Conservation (phyloP, 2,797 vertebrate genomes). For the Epinephelus malabaricus region DNA sequence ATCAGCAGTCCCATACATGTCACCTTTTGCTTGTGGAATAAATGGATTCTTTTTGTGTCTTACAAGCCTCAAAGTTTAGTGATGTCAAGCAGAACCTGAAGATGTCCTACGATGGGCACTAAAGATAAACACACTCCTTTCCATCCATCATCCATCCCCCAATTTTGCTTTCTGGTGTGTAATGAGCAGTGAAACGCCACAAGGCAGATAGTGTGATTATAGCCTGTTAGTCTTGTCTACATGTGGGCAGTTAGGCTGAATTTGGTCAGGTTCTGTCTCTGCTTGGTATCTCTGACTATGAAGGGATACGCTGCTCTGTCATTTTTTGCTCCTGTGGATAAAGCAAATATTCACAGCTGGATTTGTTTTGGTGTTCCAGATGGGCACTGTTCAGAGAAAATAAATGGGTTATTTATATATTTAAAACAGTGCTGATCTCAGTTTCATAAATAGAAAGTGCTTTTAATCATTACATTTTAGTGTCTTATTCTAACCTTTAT, state of each 20-base stretch:
- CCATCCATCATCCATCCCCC: background rate
- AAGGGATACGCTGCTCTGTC: background rate
- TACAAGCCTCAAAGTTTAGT: constrained; percentile 7
- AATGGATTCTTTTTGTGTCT: background rate
- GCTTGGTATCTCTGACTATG: constrained; percentile 18
- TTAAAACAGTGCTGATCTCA: constrained; percentile 23
- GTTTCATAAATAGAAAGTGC: constrained; percentile 18
- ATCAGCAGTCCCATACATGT: background rate
- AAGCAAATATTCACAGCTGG: constrained; percentile 33
- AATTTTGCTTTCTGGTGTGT: constrained; percentile 10
- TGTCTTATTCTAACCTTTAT: constrained; percentile 2
- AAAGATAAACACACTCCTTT: background rate
- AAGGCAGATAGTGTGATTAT: background rate
- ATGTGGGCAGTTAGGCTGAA: background rate
- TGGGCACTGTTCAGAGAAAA: constrained; percentile 20
- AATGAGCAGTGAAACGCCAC: background rate
- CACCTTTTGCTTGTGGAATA: background rate
- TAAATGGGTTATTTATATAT: constrained; percentile 6
- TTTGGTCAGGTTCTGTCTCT: constrained; percentile 18
- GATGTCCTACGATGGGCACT: background rate
- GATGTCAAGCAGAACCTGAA: background rate
- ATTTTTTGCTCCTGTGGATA: constrained; percentile 27
- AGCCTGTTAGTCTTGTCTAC: constrained; percentile 4
- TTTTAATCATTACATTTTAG: constrained; percentile 10
- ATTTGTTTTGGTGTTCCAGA: constrained; percentile 42